These are phyloP conservation scores for Acanthurus tractus DNA, from an alignment of 2,797 vertebrate species.

Conservation along the genomic window DNA sequence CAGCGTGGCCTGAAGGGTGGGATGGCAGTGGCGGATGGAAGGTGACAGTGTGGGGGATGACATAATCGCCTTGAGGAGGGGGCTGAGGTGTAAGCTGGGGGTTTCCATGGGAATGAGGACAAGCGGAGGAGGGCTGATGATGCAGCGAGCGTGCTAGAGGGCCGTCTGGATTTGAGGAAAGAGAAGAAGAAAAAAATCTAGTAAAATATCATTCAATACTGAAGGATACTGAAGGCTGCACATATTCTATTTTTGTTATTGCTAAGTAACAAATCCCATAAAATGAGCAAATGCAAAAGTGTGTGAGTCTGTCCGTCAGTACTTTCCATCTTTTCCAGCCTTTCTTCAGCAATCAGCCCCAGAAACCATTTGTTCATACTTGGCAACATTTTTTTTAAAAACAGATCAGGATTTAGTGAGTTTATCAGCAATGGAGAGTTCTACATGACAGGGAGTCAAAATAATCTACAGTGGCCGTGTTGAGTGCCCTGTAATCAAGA, in stretches of 20 bases:
- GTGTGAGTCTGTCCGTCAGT: neutral
- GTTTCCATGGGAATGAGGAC: conserved; percentile 95
- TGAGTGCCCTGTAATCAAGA: too few relatives aligned
- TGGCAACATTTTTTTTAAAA: too few relatives aligned
- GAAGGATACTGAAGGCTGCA: neutral
- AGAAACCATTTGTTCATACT: too few relatives aligned
- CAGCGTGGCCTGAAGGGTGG: conserved; percentile 91
- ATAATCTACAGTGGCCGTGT: too few relatives aligned
- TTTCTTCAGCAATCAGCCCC: neutral
- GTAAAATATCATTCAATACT: neutral
- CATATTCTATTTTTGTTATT: neutral
- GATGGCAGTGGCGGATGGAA: conserved; percentile 93
- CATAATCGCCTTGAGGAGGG: conserved; percentile 93
- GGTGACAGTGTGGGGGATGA: conserved; percentile 95
- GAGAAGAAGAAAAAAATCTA: neutral
- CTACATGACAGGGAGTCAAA: too few relatives aligned
- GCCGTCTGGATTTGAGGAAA: conserved; percentile 85
- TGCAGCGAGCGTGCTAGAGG: conserved; percentile 94
- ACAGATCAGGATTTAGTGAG: too few relatives aligned
- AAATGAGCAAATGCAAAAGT: neutral
- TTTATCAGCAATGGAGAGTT: too few relatives aligned
- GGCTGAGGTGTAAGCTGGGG: conserved; percentile 92
- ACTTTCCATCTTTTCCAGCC: neutral
- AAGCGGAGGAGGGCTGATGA: conserved; percentile 93
- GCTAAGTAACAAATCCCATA: too few relatives aligned